Evolutionary conservation across 92 coral and sea anemone species (phyloP).

Genomic region (Umimayanthus chanpuru): DNA sequence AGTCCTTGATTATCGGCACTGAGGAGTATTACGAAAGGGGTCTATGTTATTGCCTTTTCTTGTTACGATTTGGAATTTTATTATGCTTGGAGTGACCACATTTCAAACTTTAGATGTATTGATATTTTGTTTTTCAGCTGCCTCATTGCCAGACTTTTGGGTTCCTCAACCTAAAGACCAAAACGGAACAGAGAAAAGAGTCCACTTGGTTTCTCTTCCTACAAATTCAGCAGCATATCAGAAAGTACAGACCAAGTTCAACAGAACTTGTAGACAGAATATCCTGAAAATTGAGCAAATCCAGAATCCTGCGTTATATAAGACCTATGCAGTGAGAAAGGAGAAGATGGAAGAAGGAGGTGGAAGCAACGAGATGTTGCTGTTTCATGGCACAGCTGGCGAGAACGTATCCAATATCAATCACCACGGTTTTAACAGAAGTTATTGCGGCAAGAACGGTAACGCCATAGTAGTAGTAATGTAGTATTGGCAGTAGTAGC

Average conservation of each 20-base stretch:
- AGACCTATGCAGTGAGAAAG: conserved; percentile 52
- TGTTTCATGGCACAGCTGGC: conserved; percentile 6
- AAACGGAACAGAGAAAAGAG: conserved; percentile 15
- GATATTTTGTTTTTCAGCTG: background rate
- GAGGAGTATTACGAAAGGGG: no score
- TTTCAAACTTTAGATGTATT: no score
- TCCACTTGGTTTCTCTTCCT: conserved; percentile 42
- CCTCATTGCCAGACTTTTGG: conserved; percentile 54
- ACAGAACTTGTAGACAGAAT: conserved; percentile 24
- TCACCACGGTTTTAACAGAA: conserved; percentile 55
- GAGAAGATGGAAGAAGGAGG: conserved; percentile 65
- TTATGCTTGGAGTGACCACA: no score
- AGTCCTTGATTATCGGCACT: no score
- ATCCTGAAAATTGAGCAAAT: conserved; percentile 53
- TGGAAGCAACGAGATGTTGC: no score
- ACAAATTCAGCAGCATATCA: conserved; percentile 36
- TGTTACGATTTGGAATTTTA: no score
- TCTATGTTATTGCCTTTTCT: no score
- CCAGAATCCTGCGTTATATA: conserved; percentile 64
- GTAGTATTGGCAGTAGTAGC: background rate
- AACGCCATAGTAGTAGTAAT: no score
- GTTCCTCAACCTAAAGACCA: conserved; percentile 53
- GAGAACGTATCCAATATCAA: conserved; percentile 36
- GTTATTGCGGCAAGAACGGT: conserved; percentile 55
- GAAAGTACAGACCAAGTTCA: conserved; percentile 45